phyloP scores from a whole-genome alignment of 2,113 vertebrate species.

The Cygnus buccinator region DNA sequence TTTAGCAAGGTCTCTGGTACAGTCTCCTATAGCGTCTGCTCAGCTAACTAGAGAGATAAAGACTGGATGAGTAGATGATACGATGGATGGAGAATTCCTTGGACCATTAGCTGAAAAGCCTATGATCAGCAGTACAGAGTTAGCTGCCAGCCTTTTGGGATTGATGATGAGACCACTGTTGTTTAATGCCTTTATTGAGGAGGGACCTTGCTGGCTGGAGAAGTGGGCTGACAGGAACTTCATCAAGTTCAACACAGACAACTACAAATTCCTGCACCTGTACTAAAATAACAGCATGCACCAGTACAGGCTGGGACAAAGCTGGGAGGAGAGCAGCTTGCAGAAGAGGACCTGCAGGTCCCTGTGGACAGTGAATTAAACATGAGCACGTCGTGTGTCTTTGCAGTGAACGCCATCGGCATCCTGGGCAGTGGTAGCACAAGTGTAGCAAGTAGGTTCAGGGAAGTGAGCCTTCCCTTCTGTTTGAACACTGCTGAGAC shows the following conservation, averaged over 20 bases:
- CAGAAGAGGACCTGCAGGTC: not conserved
- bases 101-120: not conserved
- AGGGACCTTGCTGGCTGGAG: not conserved
- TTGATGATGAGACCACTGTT: rapidly evolving
- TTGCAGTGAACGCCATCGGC: not conserved
- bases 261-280: not conserved
- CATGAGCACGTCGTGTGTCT: not conserved
- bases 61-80: not conserved
- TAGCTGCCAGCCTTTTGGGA: not conserved
- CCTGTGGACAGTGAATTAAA: not conserved
- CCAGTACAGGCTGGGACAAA: not conserved
- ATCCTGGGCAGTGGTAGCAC: not conserved
- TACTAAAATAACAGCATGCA: not conserved
- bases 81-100: not conserved
- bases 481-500: not conserved
- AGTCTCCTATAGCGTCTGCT: not conserved
- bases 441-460: too few relatives aligned
- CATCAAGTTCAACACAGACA: not conserved
- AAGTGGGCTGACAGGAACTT: not conserved
- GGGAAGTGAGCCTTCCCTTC: not conserved
- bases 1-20: not conserved
- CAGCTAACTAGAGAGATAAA: not conserved
- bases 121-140: not conserved
- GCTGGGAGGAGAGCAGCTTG: not conserved
- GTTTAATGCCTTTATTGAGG: not conserved